Evolutionary conservation across 2,888 invertebrate species (phyloP).

Genomic region (Ceratothoa steindachneri): DNA sequence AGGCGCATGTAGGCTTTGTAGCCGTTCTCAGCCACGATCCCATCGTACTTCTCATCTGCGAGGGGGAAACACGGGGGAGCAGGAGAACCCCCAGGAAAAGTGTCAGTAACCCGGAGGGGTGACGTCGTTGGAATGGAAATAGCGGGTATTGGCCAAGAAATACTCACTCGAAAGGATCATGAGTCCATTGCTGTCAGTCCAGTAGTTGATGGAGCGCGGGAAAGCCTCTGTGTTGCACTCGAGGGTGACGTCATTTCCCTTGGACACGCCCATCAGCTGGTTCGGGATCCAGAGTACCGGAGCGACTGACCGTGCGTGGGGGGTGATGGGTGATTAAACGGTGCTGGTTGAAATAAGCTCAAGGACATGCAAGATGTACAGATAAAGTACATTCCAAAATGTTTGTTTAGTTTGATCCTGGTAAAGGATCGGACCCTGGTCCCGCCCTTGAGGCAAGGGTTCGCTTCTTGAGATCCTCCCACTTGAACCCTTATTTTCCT

Average conservation of each 20-base stretch:
- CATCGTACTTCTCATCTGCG: slow-evolving; percentile 84
- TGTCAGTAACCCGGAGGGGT: background rate
- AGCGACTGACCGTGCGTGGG: slow-evolving; percentile 26
- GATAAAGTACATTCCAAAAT: too few species aligned
- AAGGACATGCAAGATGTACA: too few species aligned
- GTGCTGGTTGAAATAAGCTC: background rate
- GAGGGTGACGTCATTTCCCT: slow-evolving; percentile 59
- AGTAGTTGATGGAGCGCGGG: slow-evolving; percentile 81
- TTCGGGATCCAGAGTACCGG: slow-evolving; percentile 46
- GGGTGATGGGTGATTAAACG: background rate
- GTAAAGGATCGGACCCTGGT: background rate
- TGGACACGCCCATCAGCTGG: slow-evolving; percentile 39
- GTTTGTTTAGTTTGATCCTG: background rate
- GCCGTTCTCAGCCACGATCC: slow-evolving; percentile 73
- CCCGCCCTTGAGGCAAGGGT: too few species aligned
- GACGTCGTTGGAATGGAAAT: background rate
- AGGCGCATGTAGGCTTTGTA: slow-evolving; percentile 88
- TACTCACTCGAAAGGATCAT: slow-evolving; percentile 67
- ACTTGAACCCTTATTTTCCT: too few species aligned
- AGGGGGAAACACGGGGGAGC: too few species aligned
- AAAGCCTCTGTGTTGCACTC: slow-evolving; percentile 88
- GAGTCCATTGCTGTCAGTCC: slow-evolving; percentile 77
- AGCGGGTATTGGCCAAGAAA: too few species aligned
- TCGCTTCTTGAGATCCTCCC: too few species aligned
- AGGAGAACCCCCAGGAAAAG: background rate